These are phyloP conservation scores for Anthopleura sola DNA, from an alignment of 64 coral and sea anemone species.

Conservation along the genomic window DNA sequence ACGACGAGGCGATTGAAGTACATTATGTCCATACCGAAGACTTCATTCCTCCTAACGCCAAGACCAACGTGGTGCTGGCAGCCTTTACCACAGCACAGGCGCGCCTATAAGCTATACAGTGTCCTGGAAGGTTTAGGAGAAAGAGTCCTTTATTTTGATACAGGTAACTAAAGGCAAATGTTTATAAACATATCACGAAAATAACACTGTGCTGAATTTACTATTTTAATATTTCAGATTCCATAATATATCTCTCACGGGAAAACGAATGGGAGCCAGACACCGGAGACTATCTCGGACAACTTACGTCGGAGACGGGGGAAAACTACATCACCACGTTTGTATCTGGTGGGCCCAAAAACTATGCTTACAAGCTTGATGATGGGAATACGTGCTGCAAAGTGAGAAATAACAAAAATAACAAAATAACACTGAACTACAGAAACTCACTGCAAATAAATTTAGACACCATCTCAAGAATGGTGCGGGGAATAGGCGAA, in stretches of 20 bases:
- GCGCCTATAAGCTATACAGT: no score
- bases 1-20: no score
- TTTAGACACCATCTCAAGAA: slow-evolving; percentile 3
- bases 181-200: no score
- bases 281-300: slow-evolving; percentile 12
- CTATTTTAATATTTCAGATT: neutral
- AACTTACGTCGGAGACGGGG: slow-evolving; percentile 1
- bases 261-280: neutral
- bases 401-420: no score
- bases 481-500: neutral
- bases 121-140: no score
- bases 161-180: no score
- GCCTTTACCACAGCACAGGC: no score
- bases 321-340: slow-evolving; percentile 18
- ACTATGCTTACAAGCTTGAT: slow-evolving; percentile 18
- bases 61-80: no score
- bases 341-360: slow-evolving; percentile 25
- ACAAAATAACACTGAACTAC: slow-evolving; percentile 21
- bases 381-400: slow-evolving; percentile 22
- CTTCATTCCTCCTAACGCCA: no score
- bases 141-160: no score
- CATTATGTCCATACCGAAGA: no score
- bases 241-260: neutral
- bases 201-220: no score
- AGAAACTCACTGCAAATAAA: slow-evolving; percentile 11